These are phyloP conservation scores for Heterochromis multidens DNA, from an alignment of 2,113 vertebrate genomes.

Conservation along the genomic window DNA sequence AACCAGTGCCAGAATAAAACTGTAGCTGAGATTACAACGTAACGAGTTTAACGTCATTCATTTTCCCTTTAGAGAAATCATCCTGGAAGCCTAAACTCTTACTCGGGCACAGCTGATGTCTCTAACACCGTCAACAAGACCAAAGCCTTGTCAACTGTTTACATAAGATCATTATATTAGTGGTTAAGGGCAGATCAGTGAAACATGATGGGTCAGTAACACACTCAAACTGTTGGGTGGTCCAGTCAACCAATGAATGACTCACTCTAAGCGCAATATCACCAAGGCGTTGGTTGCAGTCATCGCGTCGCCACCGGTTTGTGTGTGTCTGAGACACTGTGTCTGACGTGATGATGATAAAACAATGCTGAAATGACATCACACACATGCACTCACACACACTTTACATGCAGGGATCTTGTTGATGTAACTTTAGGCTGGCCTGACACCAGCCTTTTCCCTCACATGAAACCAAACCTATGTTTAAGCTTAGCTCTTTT, in stretches of 20 bases:
- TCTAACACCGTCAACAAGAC: background rate
- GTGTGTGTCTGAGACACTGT: background rate
- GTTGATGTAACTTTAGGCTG: background rate
- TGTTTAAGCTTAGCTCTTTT: background rate
- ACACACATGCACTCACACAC: no score
- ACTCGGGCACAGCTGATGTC: background rate
- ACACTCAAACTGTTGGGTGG: background rate
- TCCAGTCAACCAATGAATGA: conserved; percentile 1
- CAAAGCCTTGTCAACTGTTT: background rate
- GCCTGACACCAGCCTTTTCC: no score
- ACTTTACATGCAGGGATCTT: background rate
- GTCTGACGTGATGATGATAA: background rate
- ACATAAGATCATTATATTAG: background rate
- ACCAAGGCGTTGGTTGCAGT: conserved; percentile 32
- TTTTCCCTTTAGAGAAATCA: background rate
- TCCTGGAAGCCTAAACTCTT: background rate
- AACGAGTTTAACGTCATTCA: background rate
- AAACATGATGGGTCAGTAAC: background rate
- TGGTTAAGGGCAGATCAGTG: background rate
- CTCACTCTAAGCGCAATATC: conserved; percentile 37
- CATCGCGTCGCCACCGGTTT: background rate
- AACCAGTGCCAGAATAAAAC: background rate
- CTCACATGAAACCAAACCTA: background rate
- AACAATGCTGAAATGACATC: background rate
- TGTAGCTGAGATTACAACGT: background rate